Percentiles rank a stretch among this genome's conserved stretches.
Evolutionary conservation across 2,113 vertebrate species (phyloP).

Genomic region (Struthidea cinerea): DNA sequence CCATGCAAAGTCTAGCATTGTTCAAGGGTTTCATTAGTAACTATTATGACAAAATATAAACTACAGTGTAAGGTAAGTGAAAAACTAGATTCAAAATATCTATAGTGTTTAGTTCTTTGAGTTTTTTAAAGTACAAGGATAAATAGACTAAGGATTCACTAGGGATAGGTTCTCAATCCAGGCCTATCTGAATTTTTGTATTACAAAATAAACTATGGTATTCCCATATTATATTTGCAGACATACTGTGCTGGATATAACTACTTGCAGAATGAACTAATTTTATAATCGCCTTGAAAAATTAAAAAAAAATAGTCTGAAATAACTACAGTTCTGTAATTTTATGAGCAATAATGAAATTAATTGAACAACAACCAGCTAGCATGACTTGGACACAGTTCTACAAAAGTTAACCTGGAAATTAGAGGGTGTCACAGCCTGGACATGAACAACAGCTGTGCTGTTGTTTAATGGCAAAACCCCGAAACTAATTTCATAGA

Average conservation of each 20-base stretch:
- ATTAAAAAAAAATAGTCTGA: background rate
- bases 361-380: background rate
- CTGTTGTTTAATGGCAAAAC: background rate
- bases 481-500: fast-evolving
- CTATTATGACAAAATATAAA: background rate
- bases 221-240: background rate
- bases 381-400: background rate
- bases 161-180: background rate
- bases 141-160: background rate
- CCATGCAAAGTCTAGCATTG: background rate
- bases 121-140: background rate
- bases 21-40: background rate
- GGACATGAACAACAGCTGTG: background rate
- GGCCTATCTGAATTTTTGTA: background rate
- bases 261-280: background rate
- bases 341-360: background rate
- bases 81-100: background rate
- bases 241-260: background rate
- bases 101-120: too few species aligned
- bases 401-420: background rate
- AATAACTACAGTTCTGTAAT: background rate
- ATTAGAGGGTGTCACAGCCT: background rate
- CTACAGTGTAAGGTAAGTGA: background rate
- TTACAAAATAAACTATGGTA: background rate
- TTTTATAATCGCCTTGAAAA: background rate